Percentiles rank a stretch among this genome's conserved stretches.
These are phyloP conservation scores for Telmatherina bonti DNA, from an alignment of 2,797 vertebrate species.

Conservation along the genomic window DNA sequence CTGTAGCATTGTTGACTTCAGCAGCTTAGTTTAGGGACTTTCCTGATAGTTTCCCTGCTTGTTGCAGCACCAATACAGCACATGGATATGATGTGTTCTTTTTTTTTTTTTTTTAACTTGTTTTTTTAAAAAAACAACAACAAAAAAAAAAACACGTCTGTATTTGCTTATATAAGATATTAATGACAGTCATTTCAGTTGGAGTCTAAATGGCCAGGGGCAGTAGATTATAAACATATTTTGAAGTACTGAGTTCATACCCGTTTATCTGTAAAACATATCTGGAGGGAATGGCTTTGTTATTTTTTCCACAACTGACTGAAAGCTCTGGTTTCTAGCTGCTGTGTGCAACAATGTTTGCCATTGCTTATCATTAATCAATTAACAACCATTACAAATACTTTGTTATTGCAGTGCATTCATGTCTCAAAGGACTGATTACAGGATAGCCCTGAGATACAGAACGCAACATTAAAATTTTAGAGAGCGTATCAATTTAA, in stretches of 20 bases:
- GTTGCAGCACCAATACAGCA: conserved; percentile 11
- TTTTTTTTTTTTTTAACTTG: not conserved
- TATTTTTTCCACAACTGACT: not conserved
- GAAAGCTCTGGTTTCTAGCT: not conserved
- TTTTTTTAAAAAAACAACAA: conserved; percentile 19
- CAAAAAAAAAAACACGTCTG: too few relatives aligned
- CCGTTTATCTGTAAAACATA: not conserved
- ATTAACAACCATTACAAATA: not conserved
- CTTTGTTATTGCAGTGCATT: not conserved
- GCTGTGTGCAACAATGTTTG: not conserved
- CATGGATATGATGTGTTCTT: conserved; percentile 12
- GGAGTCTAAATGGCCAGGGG: not conserved
- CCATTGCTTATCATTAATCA: not conserved
- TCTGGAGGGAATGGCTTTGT: not conserved
- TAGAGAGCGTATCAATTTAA: not conserved
- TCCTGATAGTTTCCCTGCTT: conserved; percentile 2
- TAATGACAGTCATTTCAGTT: not conserved
- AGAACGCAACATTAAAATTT: too few relatives aligned
- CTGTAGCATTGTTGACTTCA: not conserved
- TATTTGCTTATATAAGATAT: conserved; percentile 2
- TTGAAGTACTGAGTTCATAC: not conserved
- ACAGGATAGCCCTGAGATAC: too few relatives aligned
- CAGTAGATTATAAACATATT: not conserved
- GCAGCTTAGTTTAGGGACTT: not conserved
- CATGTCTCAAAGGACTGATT: not conserved